Percentiles rank a stretch among this genome's conserved stretches.
phyloP scores from a whole-genome alignment of 2,797 vertebrate genomes.

The Chiloscyllium punctatum region DNA sequence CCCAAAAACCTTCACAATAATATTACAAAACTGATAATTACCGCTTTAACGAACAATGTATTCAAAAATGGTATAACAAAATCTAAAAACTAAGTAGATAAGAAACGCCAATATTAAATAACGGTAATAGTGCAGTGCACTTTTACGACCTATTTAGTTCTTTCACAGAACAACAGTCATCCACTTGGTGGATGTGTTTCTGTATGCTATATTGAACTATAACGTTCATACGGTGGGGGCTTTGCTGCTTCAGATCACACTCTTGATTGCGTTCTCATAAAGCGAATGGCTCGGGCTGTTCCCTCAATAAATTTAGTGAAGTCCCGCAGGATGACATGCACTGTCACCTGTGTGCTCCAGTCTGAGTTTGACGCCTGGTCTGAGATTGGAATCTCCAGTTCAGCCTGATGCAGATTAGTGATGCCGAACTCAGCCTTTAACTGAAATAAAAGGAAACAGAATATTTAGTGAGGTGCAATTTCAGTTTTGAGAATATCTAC shows the following conservation, averaged over 20 bases:
- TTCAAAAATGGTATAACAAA: not conserved
- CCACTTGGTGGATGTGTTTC: not conserved
- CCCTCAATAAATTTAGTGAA: slow-evolving; percentile 63
- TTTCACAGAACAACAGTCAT: slow-evolving; percentile 28
- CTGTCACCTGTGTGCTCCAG: slow-evolving; percentile 64
- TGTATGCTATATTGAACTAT: slow-evolving; percentile 12
- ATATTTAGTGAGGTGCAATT: not conserved
- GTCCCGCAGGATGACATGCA: slow-evolving; percentile 64
- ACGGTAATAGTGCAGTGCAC: not conserved
- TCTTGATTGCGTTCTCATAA: not conserved
- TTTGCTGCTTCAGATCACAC: slow-evolving; percentile 3
- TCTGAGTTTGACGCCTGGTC: slow-evolving; percentile 44
- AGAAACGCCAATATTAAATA: not conserved
- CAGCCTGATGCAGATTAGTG: slow-evolving; percentile 41
- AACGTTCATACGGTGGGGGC: not conserved
- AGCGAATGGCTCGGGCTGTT: slow-evolving; percentile 51
- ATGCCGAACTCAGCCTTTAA: slow-evolving; percentile 7
- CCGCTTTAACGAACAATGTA: not conserved
- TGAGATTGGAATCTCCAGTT: slow-evolving; percentile 46
- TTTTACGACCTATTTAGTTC: not conserved
- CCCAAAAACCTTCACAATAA: not conserved
- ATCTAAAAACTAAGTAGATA: not conserved
- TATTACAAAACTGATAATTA: not conserved
- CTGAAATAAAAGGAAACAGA: slow-evolving; percentile 25
- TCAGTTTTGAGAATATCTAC: not conserved